phyloP scores from a whole-genome alignment of 2,113 vertebrate species.

The Paraplagusia blochii region DNA sequence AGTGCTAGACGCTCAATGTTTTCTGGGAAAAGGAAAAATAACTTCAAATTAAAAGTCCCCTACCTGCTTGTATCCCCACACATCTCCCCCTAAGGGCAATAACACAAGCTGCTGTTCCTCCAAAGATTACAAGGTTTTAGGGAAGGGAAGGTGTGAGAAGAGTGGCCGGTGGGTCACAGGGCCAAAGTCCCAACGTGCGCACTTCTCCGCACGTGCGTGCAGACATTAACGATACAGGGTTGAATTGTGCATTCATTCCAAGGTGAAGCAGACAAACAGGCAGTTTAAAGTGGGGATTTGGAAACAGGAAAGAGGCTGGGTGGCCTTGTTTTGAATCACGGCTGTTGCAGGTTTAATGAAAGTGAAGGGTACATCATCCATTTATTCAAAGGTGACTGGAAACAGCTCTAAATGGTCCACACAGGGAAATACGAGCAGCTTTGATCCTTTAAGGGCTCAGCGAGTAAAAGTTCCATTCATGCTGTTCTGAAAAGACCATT shows the following conservation, averaged over 20 bases:
- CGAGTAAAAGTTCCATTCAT: constrained; percentile 3
- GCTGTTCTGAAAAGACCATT: neutral
- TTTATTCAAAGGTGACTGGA: constrained; percentile 23
- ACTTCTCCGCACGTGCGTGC: constrained; percentile 13
- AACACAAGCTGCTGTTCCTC: constrained; percentile 61
- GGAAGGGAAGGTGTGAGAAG: constrained; percentile 35
- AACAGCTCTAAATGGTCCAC: constrained; percentile 11
- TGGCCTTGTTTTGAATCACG: constrained; percentile 21
- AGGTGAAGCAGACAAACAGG: constrained; percentile 40
- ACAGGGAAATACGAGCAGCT: neutral
- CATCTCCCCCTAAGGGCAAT: constrained; percentile 45
- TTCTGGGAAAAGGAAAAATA: constrained; percentile 21
- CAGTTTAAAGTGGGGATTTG: constrained; percentile 24
- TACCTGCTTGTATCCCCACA: constrained; percentile 54
- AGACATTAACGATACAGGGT: constrained; percentile 22
- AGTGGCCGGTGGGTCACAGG: too few species aligned
- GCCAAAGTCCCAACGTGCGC: constrained; percentile 23
- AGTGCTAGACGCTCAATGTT: too few species aligned
- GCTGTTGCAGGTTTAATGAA: constrained; percentile 26
- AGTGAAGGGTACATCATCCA: constrained; percentile 5
- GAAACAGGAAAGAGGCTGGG: constrained; percentile 38
- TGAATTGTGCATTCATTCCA: constrained; percentile 56
- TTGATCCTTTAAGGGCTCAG: neutral
- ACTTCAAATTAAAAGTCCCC: constrained; percentile 47
- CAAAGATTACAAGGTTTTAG: constrained; percentile 65